Conservation (phyloP, 1,140 invertebrate genomes). For the Calycopis cecrops region DNA sequence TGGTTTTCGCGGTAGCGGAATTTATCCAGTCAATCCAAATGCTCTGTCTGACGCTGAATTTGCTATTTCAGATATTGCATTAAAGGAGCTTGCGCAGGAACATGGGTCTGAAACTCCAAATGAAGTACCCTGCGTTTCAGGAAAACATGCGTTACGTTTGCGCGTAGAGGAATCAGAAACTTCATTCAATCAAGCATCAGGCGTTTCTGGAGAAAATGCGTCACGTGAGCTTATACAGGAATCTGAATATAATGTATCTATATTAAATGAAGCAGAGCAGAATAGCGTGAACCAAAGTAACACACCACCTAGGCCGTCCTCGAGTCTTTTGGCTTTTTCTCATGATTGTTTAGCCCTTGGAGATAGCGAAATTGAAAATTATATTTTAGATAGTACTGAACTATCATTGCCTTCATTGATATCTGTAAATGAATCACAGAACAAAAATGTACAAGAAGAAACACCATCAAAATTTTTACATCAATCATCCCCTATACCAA, state of each 20-base stretch:
- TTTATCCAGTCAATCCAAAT: slow-evolving; percentile 29
- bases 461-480: slow-evolving; percentile 35
- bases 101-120: slow-evolving; percentile 18
- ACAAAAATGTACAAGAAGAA: slow-evolving; percentile 31
- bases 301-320: slow-evolving; percentile 26
- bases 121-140: slow-evolving; percentile 18
- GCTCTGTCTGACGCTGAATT: slow-evolving; percentile 30
- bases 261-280: slow-evolving; percentile 26
- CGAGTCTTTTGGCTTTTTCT: slow-evolving; percentile 25
- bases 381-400: slow-evolving; percentile 23
- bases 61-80: slow-evolving; percentile 27
- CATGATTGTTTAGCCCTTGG: slow-evolving; percentile 28
- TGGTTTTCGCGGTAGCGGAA: slow-evolving; percentile 29
- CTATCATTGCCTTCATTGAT: slow-evolving; percentile 30
- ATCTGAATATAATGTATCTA: slow-evolving; percentile 24
- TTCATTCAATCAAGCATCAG: too few relatives aligned
- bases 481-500: slow-evolving; percentile 34
- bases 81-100: slow-evolving; percentile 21
- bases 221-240: slow-evolving; percentile 18
- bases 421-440: slow-evolving; percentile 30
- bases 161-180: too few relatives aligned
- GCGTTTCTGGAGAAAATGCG: too few relatives aligned
- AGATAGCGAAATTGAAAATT: slow-evolving; percentile 23
- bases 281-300: slow-evolving; percentile 25
- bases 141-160: slow-evolving; percentile 17